phyloP scores from a whole-genome alignment of 2,113 vertebrate species.

The Abramis brama region DNA sequence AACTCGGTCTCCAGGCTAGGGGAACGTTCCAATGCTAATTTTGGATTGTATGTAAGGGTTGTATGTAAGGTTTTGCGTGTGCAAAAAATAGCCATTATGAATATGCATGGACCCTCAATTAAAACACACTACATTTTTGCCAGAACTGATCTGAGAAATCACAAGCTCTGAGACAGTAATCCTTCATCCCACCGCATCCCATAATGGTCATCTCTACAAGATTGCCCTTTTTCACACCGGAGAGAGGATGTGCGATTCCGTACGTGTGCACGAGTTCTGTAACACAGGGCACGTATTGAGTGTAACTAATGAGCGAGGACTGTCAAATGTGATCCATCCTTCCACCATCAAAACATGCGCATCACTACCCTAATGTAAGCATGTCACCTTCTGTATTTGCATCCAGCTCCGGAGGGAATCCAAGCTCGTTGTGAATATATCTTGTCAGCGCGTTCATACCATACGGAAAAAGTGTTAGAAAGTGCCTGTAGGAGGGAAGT shows the following conservation, averaged over 20 bases:
- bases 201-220: not conserved
- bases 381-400: conserved; percentile 34
- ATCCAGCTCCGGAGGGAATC: not conserved
- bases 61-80: too few relatives aligned
- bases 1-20: conserved; percentile 10
- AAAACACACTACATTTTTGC: conserved; percentile 23
- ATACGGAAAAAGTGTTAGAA: not conserved
- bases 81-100: conserved; percentile 44
- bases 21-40: conserved; percentile 40
- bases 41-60: not conserved
- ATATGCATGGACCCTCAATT: conserved; percentile 28
- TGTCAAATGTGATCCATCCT: conserved; percentile 23
- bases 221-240: not conserved
- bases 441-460: not conserved
- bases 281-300: not conserved
- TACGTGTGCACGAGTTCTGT: not conserved
- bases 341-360: conserved; percentile 11
- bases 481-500: not conserved
- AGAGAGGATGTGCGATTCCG: not conserved
- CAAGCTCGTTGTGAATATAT: not conserved
- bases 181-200: not conserved
- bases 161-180: conserved; percentile 4
- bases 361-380: conserved; percentile 22
- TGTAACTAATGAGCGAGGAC: conserved; percentile 24
- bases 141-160: conserved; percentile 25